Conservation (phyloP, 2,113 vertebrate species). For the Poicephalus gulielmi region DNA sequence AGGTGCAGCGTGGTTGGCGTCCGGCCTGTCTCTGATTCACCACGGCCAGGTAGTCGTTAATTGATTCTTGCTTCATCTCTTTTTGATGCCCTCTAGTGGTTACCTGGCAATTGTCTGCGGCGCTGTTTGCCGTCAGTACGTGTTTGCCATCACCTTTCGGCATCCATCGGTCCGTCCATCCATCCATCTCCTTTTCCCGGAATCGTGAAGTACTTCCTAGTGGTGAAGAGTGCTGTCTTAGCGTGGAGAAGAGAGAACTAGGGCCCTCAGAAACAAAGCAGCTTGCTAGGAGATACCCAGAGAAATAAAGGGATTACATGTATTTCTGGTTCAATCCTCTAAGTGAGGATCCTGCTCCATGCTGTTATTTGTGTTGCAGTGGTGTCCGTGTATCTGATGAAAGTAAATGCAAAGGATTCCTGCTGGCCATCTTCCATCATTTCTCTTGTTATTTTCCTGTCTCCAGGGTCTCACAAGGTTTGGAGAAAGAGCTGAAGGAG, state of each 20-base stretch:
- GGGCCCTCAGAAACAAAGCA: not conserved
- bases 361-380: fast-evolving
- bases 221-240: fast-evolving
- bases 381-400: not conserved
- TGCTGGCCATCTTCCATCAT: not conserved
- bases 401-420: not conserved
- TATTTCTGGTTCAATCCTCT: not conserved
- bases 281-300: not conserved
- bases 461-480: not conserved
- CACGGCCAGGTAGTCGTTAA: not conserved
- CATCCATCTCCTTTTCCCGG: not conserved
- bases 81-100: slow-evolving; percentile 8
- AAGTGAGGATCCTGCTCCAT: not conserved
- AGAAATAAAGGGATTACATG: not conserved
- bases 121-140: not conserved
- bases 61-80: not conserved
- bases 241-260: not conserved
- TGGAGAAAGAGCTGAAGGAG: not conserved
- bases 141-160: not conserved
- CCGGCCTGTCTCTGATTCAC: not conserved
- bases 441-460: not conserved
- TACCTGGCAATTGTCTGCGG: not conserved
- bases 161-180: not conserved
- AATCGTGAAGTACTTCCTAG: fast-evolving
- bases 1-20: not conserved